Percentiles rank a stretch among this genome's conserved stretches.
These are phyloP conservation scores for Sturmia bella DNA, from an alignment of 2,888 invertebrate genomes.

Conservation along the genomic window DNA sequence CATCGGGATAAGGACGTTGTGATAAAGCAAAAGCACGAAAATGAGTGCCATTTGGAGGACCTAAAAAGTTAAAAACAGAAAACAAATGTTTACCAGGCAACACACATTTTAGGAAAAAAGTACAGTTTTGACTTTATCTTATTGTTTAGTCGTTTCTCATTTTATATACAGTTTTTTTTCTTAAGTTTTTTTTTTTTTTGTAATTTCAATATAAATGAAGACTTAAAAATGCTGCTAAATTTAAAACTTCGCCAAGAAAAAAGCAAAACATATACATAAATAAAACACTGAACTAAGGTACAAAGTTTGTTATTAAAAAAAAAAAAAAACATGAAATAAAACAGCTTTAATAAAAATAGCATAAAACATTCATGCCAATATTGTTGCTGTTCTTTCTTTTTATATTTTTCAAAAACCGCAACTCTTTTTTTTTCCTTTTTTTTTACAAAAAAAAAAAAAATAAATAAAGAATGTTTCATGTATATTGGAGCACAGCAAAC, in stretches of 20 bases:
- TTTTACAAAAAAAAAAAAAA: conserved; percentile 8
- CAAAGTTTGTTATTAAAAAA: conserved; percentile 16
- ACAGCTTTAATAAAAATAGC: conserved; percentile 51
- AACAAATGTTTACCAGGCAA: conserved; percentile 10
- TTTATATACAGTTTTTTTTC: neutral
- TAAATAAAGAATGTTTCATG: neutral
- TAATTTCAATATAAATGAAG: conserved; percentile 53
- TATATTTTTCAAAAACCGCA: conserved; percentile 62
- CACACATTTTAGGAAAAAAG: conserved; percentile 13
- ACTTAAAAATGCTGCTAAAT: conserved; percentile 66
- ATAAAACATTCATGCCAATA: conserved; percentile 41
- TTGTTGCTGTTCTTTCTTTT: conserved; percentile 32
- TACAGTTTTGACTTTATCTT: conserved; percentile 36
- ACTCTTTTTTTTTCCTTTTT: conserved; percentile 46
- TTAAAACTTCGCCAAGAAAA: conserved; percentile 23
- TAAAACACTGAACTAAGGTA: conserved; percentile 43
- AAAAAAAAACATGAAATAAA: conserved; percentile 10
- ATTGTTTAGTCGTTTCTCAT: neutral
- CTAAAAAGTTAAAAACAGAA: conserved; percentile 76
- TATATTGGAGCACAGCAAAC: conserved; percentile 25
- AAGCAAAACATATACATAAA: too few species aligned
- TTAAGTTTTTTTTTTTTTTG: conserved; percentile 18
- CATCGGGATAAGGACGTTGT: conserved; percentile 87
- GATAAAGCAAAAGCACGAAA: conserved; percentile 88
- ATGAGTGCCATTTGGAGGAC: conserved; percentile 85